Base-by-base conservation (phyloP, 2,888 invertebrate genomes). In the Drosophila antonietae region DNA sequence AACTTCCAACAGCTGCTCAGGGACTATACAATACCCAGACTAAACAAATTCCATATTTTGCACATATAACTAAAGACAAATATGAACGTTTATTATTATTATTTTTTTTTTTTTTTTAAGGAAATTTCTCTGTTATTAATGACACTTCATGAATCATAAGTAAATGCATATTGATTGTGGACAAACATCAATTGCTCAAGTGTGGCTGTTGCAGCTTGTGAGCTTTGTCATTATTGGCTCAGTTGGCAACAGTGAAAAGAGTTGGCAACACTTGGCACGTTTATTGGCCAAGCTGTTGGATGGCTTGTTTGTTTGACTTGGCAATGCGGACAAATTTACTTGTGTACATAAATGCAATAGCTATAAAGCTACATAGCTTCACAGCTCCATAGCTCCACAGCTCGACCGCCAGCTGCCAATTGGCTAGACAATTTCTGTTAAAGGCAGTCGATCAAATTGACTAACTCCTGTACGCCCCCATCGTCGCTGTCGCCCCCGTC, bases 301-400 rank as follows among this genome's bases (percentile, higher is more conserved):
- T 70, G 80, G 72, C 77, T 83, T 88, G 73, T 88, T 83, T 88
- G 73, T 88, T 89, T 87, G 89, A 73, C 74, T 87, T 82, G 73
- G 73, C 74, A 78, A 78, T 78, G 83, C 78, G 70, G 72, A 74
- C 79, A 81, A 81, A 83, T 83, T 82, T 76, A 53, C 77, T 69
- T 62, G 51, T 64, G 78, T 68, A 75, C 75, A 85, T 75, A 78
- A 61, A 66, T 46, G 43, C 18, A 67, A 59, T 47, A 12, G 39
- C 18, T 39, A 37, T 28, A 28, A 6, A n/a, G 33, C 53, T n/a
- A 37, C 39, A 15, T 7, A 39, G 15, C 39, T 39, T 14, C 41
- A 73, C 55, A 78, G 78, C 75, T 82, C n/a, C 10, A 73, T 51
- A 78, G 78, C 75, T 82, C n/a, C 18, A 18, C 18, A 43, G 20